Evolutionary conservation across 2,888 invertebrate species (phyloP), one percentile per base, ranked within the genome.

Genomic region (Punctoribates punctum): DNA sequence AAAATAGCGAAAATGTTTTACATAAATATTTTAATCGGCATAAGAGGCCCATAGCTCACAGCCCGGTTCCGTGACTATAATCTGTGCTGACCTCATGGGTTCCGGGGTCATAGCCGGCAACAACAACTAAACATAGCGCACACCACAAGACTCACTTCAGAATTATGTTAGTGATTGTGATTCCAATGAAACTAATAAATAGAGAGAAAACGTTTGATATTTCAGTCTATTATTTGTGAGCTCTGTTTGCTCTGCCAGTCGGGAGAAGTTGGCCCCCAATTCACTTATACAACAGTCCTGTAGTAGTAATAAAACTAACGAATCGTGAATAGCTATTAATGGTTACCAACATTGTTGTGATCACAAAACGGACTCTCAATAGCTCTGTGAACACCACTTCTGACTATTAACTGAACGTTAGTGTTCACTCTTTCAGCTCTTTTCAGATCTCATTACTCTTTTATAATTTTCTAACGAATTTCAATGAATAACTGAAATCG

Each of bases 81-180:
- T 65, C 6, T 65, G 29, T 25, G 65, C 23, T 65, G 29, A 65
- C 65, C 65, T n/a, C 15, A 29, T 65, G 29, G 65, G 25, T 65
- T 65, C 65, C 65, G 65, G 65, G 65, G 65, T 65, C 65, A 65
- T 15, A 65, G 27, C 23, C 57, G 20, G 57, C 51, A 15, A 51
- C n/a, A n/a, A 51, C 51, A 51, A 15, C 51, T 34, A 51, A 9
- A 13, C 23, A 57, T 65, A 29, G 65, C 27, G 3, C 29, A 65
- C 34, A 65, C 20, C 13, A 17, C 65, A 15, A 65, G 29, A 34
- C 29, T 29, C 57, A 57, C 29, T 65, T 29, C 23, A 29, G 23
- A 65, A 65, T 34, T 27, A 29, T 65, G 65, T 65, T 65, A 65
- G 29, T 65, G 3, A 6, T 27, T 23, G n/a, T 60, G 23, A 25